Conservation (phyloP, 2,113 vertebrate species). For the Colossoma macropomum region DNA sequence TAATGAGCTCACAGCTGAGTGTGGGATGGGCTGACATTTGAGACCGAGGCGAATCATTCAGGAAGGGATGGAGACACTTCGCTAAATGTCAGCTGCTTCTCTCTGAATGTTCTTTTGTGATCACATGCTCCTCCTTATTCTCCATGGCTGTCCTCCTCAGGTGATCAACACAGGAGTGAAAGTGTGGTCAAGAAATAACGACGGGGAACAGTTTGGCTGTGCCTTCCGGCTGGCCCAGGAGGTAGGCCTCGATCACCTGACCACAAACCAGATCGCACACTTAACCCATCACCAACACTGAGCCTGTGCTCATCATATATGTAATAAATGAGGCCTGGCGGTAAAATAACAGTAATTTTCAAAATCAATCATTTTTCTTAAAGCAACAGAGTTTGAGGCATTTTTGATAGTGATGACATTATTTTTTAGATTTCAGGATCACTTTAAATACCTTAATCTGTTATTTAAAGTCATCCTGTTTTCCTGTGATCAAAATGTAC, state of each 20-base stretch:
- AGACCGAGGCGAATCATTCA: conserved; percentile 18
- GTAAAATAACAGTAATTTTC: too few species aligned
- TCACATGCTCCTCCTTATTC: neutral
- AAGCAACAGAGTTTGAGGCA: too few species aligned
- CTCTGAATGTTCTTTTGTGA: neutral
- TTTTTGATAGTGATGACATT: too few species aligned
- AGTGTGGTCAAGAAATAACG: conserved; percentile 94
- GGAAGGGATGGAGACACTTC: neutral
- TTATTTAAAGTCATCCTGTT: too few species aligned
- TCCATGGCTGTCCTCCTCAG: conserved; percentile 68
- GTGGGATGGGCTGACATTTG: conserved; percentile 29
- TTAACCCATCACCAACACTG: neutral
- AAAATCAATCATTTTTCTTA: too few species aligned
- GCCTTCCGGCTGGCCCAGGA: conserved; percentile 96
- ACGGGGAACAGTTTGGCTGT: conserved; percentile 93
- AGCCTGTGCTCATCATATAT: neutral
- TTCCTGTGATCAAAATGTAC: too few species aligned
- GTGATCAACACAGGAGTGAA: conserved; percentile 98
- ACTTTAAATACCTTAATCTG: too few species aligned
- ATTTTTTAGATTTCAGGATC: too few species aligned
- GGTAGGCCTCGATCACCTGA: conserved; percentile 68
- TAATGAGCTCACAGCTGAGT: neutral
- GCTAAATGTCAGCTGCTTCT: conserved; percentile 1
- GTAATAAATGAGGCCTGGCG: too few species aligned
- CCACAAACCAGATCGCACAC: neutral